These are phyloP conservation scores for Ephestia elutella DNA, from an alignment of 1,140 invertebrate species.

Conservation along the genomic window DNA sequence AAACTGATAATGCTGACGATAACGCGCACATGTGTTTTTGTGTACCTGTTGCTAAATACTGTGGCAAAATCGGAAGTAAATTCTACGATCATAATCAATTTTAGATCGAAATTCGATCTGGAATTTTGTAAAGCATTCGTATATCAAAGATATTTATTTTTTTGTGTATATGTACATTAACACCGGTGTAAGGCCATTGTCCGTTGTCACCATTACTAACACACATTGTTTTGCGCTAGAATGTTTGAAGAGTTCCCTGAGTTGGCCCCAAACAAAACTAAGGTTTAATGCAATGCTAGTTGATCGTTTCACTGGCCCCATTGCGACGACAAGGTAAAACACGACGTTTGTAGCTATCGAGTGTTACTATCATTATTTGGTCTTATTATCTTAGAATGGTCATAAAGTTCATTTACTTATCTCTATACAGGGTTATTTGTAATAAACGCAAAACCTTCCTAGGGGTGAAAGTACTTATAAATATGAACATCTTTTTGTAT, in stretches of 20 bases:
- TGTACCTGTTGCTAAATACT: too few relatives aligned
- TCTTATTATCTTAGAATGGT: neutral
- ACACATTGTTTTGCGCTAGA: conserved; percentile 59
- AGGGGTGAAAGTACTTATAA: too few relatives aligned
- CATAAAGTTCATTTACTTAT: neutral
- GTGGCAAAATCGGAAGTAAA: too few relatives aligned
- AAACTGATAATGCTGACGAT: too few relatives aligned
- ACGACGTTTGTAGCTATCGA: conserved; percentile 28
- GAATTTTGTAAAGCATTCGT: too few relatives aligned
- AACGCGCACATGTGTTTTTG: too few relatives aligned
- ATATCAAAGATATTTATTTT: too few relatives aligned
- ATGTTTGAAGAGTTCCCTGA: conserved; percentile 70
- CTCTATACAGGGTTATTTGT: neutral
- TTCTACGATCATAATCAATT: too few relatives aligned
- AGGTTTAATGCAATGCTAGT: conserved; percentile 34
- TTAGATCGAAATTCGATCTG: too few relatives aligned
- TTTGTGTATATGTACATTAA: neutral
- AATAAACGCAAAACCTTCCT: too few relatives aligned
- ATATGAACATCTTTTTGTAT: too few relatives aligned
- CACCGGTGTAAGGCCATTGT: neutral
- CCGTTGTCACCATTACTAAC: conserved; percentile 38
- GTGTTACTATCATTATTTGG: conserved; percentile 11
- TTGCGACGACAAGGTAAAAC: conserved; percentile 41
- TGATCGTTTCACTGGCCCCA: neutral
- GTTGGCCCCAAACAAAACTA: conserved; percentile 63